Evolutionary conservation across 2,797 vertebrate species (phyloP), one percentile per base, ranked within the genome.

Genomic region (Eurystomus glaucurus): DNA sequence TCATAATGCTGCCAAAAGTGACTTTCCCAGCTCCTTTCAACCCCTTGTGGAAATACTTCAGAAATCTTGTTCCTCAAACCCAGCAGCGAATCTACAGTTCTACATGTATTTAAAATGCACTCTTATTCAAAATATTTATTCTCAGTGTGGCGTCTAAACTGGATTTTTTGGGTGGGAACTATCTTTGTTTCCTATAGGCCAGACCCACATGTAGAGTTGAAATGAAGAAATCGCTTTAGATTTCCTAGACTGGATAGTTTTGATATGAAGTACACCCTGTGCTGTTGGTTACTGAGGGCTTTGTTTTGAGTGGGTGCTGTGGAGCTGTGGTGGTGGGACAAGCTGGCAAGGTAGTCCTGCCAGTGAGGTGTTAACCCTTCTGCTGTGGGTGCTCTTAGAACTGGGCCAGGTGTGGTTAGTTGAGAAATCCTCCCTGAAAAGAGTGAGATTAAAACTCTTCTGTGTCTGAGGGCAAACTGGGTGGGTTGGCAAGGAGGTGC

Each of bases 331-430:
- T 61, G 58, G 41, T 88, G 35, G 76, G 68, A 55, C 29, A 55
- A 55, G 50, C 70, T 65, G 65, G 37, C 1, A 16, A 51, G 37
- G 43, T 21, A 52, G 50, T 76, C 58, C 54, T 82, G 37, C 0
- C 16, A 80, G 57, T 29, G 39, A 77, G 71, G 66, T 72, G 58
- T 37, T 80, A 20, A 57, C 43, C 37, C 23, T 78, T 58, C 48
- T 78, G 0, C 39, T 0, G 0, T 14, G 29, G 31, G 26, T 85
- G 7, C 45, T 55, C 0, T 15, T 76, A 81, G 54, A 72, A 14
- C 35, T 17, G 54, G 79, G 58, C 66, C 43, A 29, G 0, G 0
- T 8, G 37, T 55, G 29, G 11, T 7, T 89, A 26, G 41, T 61
- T 77, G 25, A 85, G 50, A 85, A 93, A 76, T 62, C 37, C 41